These are phyloP conservation scores for Sclerodermus sp. DNA, from an alignment of 2,888 invertebrate species.

Conservation along the genomic window DNA sequence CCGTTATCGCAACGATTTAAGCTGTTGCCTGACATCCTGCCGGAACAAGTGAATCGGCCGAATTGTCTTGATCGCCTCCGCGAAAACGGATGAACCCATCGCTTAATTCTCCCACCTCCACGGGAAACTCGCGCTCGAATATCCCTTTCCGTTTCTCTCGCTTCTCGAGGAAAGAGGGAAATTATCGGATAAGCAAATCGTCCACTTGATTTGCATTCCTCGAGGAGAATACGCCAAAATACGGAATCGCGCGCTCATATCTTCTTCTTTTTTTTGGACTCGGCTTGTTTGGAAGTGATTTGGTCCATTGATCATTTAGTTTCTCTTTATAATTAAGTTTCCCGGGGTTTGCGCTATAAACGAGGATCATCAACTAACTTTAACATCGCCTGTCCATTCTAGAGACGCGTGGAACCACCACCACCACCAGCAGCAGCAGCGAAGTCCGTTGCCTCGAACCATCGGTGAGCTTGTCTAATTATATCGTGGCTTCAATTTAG, in stretches of 20 bases:
- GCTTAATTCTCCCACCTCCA: no score
- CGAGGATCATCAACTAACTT: slow-evolving; percentile 33
- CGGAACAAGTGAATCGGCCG: not conserved
- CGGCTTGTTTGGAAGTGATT: slow-evolving; percentile 12
- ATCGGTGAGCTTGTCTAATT: no score
- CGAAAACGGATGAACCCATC: no score
- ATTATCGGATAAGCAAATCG: not conserved
- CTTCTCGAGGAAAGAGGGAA: no score
- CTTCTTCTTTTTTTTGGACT: no score
- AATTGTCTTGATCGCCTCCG: slow-evolving; percentile 8
- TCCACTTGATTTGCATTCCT: slow-evolving; percentile 16
- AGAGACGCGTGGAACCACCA: no score
- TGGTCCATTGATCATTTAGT: slow-evolving; percentile 27
- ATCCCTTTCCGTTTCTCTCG: no score
- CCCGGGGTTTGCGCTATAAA: slow-evolving; percentile 27
- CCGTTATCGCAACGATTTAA: slow-evolving; percentile 20
- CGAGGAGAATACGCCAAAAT: slow-evolving; percentile 10
- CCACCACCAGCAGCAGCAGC: no score
- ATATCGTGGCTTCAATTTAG: no score
- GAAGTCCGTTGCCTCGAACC: no score
- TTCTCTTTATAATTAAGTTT: slow-evolving; percentile 33
- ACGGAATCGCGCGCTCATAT: no score
- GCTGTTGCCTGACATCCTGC: slow-evolving; percentile 15
- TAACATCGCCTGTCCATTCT: slow-evolving; percentile 18
- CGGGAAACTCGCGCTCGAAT: no score